Evolutionary conservation across 2,113 vertebrate genomes (phyloP), one percentile per base, ranked within the genome.

Genomic region (Coracopsis vasa): DNA sequence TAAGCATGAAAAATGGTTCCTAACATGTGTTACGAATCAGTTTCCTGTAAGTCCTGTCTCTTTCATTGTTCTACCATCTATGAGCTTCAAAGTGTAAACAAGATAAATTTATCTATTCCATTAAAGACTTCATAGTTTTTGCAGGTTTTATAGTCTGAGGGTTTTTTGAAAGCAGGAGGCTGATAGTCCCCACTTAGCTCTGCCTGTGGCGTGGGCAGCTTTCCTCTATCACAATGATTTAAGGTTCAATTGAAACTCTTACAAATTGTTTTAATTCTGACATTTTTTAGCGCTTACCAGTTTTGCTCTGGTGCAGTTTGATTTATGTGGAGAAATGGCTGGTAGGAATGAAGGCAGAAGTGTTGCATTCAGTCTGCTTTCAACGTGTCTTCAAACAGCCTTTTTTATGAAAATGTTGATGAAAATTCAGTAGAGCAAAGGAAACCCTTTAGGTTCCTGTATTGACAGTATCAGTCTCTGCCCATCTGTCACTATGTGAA

Each of bases 21-120:
- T 85, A 82, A 80, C 84, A 24, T 74, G 88, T 44, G 75, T 71
- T 62, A 42, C 87, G 95, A 95, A 90, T 93, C 73, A 90, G 84
- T 48, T 29, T 94, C 88, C 83, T 88, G 65, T 75, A 41, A 73
- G 33, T 83, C 91, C 83, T 29, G 4, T 66, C 92, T 88, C 56
- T 15, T 51, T 56, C 42, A 28, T 88, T 81, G 67, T 96, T 88
- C 67, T 23, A 27, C 85, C 54, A 24, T 51, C 73, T 71, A 47
- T 20, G 61, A 80, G 64, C 79, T 48, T 42, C 28, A 4, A 33
- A 70, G 87, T 74, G 83, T 84, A 97, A 96, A 96, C 91, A 93
- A 71, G 88, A 96, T 95, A 93, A 94, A 97, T 95, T 92, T 95
- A 84, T 92, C 88, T 85, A 6, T 93, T 96, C 88, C 88, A 79